Evolutionary conservation across 2,113 vertebrate genomes (phyloP), one percentile per base, ranked within the genome.

Genomic region (Indicator indicator): DNA sequence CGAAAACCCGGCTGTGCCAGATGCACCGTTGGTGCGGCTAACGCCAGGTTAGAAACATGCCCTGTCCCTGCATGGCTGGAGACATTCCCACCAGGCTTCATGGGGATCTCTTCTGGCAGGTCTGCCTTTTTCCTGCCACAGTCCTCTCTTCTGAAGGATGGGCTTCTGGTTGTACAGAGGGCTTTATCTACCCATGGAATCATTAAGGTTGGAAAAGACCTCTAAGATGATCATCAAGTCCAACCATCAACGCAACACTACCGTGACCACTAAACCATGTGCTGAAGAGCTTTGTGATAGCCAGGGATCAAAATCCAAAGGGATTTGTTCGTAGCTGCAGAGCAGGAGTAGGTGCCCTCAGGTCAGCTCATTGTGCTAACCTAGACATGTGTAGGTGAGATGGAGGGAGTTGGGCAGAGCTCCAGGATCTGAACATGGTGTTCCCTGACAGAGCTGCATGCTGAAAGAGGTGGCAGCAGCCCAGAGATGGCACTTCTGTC

Each of bases 401-500:
- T 5, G 30, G 9, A 27, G 28, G 28, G 14, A 62, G 42, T 3
- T 11, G 38, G 50, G 4, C 44, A 44, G 42, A 83, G 54, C 48
- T 74, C 73, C 30, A 4, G 63, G 55, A 70, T 32, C 74, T 2
- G 3, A 71, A 21, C 40, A n/a, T 1, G 3, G 50, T 16, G 11
- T 65, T 28, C n/a, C 33, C 15, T 0, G 2, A 60, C 72, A 89
- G 38, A 72, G 59, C 55, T 52, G 9, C 32, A 15, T 0, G 0
- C 30, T 5, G 2, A 19, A 44, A 80, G 60, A 63, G 55, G 60
- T 59, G 62, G 18, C 58, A 91, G 62, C 74, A 93, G 48, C 78
- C 71, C 0, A 0, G 73, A 74, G 52, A 6, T 67, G 46, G 50
- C 79, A 73, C 50, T 27, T 58, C 9, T 18, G 9, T 32, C 76